Conservation (phyloP, 1,140 invertebrate genomes). For the Drosophila funebris region DNA sequence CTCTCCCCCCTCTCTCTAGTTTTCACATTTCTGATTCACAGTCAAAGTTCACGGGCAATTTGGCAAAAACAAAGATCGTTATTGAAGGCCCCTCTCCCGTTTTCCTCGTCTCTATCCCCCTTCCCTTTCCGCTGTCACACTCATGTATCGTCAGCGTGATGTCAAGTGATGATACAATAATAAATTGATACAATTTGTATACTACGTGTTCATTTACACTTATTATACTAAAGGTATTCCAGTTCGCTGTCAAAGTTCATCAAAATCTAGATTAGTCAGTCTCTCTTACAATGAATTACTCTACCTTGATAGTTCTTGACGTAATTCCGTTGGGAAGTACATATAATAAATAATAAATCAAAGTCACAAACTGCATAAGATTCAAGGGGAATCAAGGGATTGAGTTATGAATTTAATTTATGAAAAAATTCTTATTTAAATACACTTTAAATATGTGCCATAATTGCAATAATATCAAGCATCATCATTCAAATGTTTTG, state of each 20-base stretch:
- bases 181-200: constrained; percentile 22
- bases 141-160: background rate
- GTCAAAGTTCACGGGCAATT: constrained; percentile 50
- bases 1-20: background rate
- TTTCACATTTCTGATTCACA: constrained; percentile 17
- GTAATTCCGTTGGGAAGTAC: too few species aligned
- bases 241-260: background rate
- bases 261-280: background rate
- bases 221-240: background rate
- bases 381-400: too few species aligned
- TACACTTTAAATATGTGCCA: too few species aligned
- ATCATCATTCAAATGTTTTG: too few species aligned
- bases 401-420: too few species aligned
- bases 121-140: background rate
- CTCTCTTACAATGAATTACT: too few species aligned
- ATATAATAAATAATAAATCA: too few species aligned
- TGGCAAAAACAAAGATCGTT: constrained; percentile 38
- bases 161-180: constrained; percentile 6
- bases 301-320: too few species aligned
- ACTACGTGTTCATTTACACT: constrained; percentile 4
- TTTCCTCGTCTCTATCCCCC: background rate
- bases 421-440: too few species aligned
- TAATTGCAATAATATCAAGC: too few species aligned
- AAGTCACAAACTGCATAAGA: too few species aligned
- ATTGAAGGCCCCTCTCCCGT: background rate